Evolutionary conservation across 2,888 invertebrate genomes (phyloP), one percentile per base, ranked within the genome.

Genomic region (Epinotia nisella): DNA sequence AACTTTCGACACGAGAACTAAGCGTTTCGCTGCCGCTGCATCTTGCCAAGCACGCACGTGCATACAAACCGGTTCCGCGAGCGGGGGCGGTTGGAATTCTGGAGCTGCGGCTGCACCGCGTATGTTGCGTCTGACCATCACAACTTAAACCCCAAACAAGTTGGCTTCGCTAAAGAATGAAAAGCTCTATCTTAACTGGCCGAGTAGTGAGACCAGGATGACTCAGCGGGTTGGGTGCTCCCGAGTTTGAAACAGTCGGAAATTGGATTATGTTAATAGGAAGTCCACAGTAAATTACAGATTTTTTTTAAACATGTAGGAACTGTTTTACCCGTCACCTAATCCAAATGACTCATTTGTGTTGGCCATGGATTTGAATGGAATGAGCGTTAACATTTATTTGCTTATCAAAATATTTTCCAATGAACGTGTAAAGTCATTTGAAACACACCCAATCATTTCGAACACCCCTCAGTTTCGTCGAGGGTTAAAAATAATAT

Each of bases 61-160:
- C 69, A 69, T 24, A 55, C 15, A 21, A 69, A 73, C 73, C 73
- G 73, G 73, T 73, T 62, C 7, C 24, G 15, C 4, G 62, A 51
- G 73, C 64, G 73, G 73, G 51, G 73, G 73, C 73, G 58, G 58
- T 59, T 19, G 73, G 73, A 62, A 69, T 73, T 73, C 73, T 73
- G 72, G 72, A 68, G 13, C 41, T 53, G 60, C 71, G 71, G 29
- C 66, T 24, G 59, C 49, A 35, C 56, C 70, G 55, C 35, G 58
- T 21, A 56, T 53, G 67, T 17, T 24, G 55, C 49, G 19, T 19
- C 17, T 39, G 21, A 49, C 62, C 29, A 59, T 19, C 61, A 17
- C 56, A 66, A 39, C 4, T 10, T 41, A 21, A 62, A 49, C 35
- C 24, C 19, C 10, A 19, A 53, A 17, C 17, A 10, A 21, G 19